Conservation (phyloP, 2,888 invertebrate genomes). For the Rutpela maculata region DNA sequence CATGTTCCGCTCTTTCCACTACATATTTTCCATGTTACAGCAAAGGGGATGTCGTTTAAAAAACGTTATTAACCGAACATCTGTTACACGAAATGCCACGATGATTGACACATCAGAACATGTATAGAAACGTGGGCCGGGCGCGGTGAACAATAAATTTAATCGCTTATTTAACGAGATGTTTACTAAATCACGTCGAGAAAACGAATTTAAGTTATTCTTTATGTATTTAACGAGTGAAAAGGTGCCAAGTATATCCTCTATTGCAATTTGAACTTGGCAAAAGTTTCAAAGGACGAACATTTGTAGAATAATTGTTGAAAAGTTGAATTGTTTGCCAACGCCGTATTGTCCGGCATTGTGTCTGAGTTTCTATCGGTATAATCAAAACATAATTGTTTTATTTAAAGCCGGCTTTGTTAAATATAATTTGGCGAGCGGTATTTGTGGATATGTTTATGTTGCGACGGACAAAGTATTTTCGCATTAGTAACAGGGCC, state of each 20-base stretch:
- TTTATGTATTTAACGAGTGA: constrained; percentile 4
- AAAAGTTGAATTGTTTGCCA: constrained; percentile 16
- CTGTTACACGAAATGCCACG: background rate
- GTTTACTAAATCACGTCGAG: background rate
- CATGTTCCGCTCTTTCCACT: too few relatives aligned
- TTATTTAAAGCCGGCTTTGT: background rate
- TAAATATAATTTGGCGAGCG: background rate
- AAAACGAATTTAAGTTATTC: constrained; percentile 13
- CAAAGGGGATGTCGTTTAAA: background rate
- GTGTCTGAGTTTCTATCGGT: background rate
- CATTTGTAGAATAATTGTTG: constrained; percentile 18
- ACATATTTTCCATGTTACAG: background rate
- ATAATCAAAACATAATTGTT: background rate
- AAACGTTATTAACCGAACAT: background rate
- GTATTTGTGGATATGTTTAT: background rate
- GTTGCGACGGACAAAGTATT: background rate
- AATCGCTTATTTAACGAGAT: background rate
- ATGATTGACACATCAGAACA: background rate
- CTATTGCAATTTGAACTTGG: constrained; percentile 18
- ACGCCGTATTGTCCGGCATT: background rate
- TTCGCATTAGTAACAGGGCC: background rate
- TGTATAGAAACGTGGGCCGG: background rate
- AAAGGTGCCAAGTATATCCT: constrained; percentile 15
- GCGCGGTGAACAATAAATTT: background rate
- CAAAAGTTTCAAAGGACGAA: constrained; percentile 16